phyloP scores from a whole-genome alignment of 1,140 invertebrate species.

The Sitobion miscanthi region DNA sequence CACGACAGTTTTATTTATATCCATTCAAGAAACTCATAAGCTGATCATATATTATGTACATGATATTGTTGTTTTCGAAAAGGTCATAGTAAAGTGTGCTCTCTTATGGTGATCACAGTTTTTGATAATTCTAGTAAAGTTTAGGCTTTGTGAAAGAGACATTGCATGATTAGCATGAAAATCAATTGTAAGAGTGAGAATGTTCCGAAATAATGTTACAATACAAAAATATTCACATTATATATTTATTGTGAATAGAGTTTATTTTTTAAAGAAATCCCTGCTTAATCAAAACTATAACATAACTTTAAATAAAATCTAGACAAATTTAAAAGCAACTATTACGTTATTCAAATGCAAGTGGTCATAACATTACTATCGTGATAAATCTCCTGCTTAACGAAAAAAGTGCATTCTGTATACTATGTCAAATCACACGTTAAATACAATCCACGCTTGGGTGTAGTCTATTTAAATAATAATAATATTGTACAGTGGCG shows the following conservation, averaged over 20 bases:
- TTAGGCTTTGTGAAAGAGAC: not conserved
- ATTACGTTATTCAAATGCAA: not conserved
- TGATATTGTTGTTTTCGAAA: not conserved
- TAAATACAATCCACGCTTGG: not conserved
- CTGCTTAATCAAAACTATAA: not conserved
- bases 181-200: not conserved
- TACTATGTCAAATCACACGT: not conserved
- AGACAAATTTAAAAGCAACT: not conserved
- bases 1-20: not conserved
- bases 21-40: not conserved
- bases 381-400: not conserved
- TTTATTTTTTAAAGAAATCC: not conserved
- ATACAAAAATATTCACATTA: not conserved
- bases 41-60: not conserved
- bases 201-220: not conserved
- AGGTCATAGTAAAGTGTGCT: not conserved
- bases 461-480: not conserved
- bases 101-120: not conserved
- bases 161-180: not conserved
- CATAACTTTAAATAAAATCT: not conserved
- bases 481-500: not conserved
- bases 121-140: not conserved
- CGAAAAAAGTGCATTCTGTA: not conserved
- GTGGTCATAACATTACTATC: not conserved
- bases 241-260: not conserved